Base-by-base conservation (phyloP, 2,113 vertebrate genomes). In the Ptilonorhynchus violaceus region DNA sequence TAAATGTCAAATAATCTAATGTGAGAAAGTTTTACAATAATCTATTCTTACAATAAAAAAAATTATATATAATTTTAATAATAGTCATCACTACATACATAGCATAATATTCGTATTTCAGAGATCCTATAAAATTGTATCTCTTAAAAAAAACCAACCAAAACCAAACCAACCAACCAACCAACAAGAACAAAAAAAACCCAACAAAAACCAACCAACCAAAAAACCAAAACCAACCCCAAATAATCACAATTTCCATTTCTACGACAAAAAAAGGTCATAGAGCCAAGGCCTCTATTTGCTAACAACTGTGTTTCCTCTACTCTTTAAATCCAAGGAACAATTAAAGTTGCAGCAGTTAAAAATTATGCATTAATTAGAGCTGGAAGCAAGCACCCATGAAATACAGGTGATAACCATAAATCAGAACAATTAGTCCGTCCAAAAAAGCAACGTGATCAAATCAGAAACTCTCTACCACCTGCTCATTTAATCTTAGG, bases 341-440 rank as follows among this genome's bases (percentile, higher is more conserved):
- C 74, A 96, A 95, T 97, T 98, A 96, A 97, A 95, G 25, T 97
- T 96, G 81, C 80, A 94, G 77, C 74, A 97, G 92, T 95, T 93
- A 88, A 97, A 96, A 97, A 98, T 97, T 94, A 97, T 95, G 92
- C 96, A 96, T 97, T 98, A 98, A 98, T 98, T 98, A 98, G 91
- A 97, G 92, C 85, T 94, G 33, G 81, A 97, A 97, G 91, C 95
- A 97, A 97, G 93, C 95, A 91, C 58, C 97, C 97, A 95, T 97
- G 96, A 97, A 98, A 97, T 97, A 92, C 97, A 98, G 97, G 97
- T 97, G 97, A 97, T 96, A 98, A 98, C 92, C 86, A 98, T 97
- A 98, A 98, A 98, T 99, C 96, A 98, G 80, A 97, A 98, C 95
- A 98, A 98, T 98, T 98, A 98, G 92, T 95, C 94, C 98, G 97